A percentile compares a stretch with the other conserved stretches of the same genome.
Evolutionary conservation across 2,888 invertebrate genomes (phyloP).

Genomic region (Lasioglossum oenotherae): DNA sequence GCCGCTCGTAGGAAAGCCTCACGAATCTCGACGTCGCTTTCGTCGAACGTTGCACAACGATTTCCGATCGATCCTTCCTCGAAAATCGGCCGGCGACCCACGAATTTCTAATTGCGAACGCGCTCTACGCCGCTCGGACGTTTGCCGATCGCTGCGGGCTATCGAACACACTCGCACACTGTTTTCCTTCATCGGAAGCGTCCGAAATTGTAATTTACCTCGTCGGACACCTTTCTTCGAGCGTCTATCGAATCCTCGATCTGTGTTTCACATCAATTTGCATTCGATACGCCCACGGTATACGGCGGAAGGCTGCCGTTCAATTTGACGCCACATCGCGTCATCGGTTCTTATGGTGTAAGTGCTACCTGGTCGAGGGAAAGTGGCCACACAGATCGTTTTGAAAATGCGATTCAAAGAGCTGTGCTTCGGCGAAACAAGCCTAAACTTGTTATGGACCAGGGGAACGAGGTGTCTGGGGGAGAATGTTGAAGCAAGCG

Average conservation of each 20-base stretch:
- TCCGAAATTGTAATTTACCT: not conserved
- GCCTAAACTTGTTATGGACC: not conserved
- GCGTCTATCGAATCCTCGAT: not conserved
- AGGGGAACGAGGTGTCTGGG: not conserved
- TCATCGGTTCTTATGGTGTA: not conserved
- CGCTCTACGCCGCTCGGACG: not conserved
- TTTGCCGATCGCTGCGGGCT: not conserved
- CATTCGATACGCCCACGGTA: not conserved
- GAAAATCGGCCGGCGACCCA: not conserved
- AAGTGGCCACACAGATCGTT: not conserved
- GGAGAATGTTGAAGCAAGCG: not conserved
- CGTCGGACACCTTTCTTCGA: not conserved
- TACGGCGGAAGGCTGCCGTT: not conserved
- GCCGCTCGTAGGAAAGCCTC: not conserved
- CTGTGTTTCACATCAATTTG: not conserved
- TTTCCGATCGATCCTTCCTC: not conserved
- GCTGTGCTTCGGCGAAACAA: not conserved
- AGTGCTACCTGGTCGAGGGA: not conserved
- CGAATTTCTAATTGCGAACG: constrained; percentile 14
- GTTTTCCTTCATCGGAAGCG: too few relatives aligned
- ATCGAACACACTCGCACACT: not conserved
- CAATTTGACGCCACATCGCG: not conserved
- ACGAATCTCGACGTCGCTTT: not conserved
- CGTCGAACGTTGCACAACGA: constrained; percentile 11
- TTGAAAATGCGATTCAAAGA: not conserved